Conservation (phyloP, 2,113 vertebrate species). For the Pelecanoides urinatrix region DNA sequence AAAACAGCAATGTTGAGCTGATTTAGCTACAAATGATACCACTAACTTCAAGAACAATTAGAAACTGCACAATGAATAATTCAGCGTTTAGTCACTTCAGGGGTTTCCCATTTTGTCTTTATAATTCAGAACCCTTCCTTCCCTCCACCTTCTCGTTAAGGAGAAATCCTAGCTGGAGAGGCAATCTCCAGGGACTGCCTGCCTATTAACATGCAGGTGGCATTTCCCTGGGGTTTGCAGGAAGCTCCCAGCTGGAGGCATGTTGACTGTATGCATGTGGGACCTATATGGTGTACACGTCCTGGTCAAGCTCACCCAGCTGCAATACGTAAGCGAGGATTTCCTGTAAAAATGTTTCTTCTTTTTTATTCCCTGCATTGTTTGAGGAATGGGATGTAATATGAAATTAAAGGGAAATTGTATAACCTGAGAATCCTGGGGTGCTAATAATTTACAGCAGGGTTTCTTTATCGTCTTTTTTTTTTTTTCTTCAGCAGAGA, state of each 20-base stretch:
- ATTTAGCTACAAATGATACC: background rate
- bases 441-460: background rate
- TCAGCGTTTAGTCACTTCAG: constrained; percentile 77
- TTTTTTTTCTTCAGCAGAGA: background rate
- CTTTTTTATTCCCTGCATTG: background rate
- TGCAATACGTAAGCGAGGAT: background rate
- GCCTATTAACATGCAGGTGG: constrained; percentile 60
- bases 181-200: background rate
- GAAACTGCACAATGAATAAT: constrained; percentile 75
- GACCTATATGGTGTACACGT: background rate
- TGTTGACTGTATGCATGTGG: background rate
- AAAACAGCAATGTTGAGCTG: background rate
- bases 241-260: constrained; percentile 2
- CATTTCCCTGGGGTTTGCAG: constrained; percentile 43
- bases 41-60: constrained; percentile 49
- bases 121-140: constrained; percentile 1
- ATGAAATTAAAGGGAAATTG: background rate
- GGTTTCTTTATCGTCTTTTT: background rate
- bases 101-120: constrained; percentile 63
- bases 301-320: rapidly evolving
- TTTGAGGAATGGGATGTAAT: background rate
- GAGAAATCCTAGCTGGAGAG: background rate
- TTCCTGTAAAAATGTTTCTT: background rate
- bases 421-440: background rate
- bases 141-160: background rate